These are phyloP conservation scores for Apodemus speciosus DNA, from an alignment of 2,113 vertebrate species.

Conservation along the genomic window DNA sequence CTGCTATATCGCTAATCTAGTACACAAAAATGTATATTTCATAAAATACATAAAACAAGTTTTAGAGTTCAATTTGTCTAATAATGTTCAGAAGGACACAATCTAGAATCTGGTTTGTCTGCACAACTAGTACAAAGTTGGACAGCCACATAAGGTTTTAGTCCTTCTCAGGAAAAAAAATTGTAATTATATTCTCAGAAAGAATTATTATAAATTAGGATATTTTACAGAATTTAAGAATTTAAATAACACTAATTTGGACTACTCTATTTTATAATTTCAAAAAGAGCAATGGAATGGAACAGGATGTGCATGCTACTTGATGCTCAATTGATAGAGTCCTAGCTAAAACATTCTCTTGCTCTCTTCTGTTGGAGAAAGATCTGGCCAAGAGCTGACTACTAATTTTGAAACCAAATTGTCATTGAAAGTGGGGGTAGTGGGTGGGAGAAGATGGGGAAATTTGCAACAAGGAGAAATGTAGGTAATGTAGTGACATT, in stretches of 20 bases:
- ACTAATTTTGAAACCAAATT: background rate
- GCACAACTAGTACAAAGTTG: background rate
- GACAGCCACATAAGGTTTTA: background rate
- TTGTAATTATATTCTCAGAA: background rate
- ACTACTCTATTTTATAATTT: background rate
- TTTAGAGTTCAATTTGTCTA: background rate
- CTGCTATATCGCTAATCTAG: background rate
- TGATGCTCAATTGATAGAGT: background rate
- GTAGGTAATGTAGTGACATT: too few species aligned
- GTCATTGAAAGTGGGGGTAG: background rate
- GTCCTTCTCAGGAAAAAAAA: background rate
- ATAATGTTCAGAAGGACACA: background rate
- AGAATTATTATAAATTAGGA: background rate
- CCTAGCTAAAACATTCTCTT: background rate
- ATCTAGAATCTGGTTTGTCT: background rate
- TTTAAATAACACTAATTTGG: background rate
- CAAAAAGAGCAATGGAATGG: background rate
- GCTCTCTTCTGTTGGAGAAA: accelerated
- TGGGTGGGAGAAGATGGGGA: background rate
- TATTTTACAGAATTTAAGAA: background rate
- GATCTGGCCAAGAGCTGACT: background rate
- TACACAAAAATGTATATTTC: background rate
- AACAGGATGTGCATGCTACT: too few species aligned
- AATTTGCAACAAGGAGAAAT: background rate
- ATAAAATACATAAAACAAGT: background rate